phyloP scores from a whole-genome alignment of 2,888 invertebrate genomes.

The Tipula vernalis region DNA sequence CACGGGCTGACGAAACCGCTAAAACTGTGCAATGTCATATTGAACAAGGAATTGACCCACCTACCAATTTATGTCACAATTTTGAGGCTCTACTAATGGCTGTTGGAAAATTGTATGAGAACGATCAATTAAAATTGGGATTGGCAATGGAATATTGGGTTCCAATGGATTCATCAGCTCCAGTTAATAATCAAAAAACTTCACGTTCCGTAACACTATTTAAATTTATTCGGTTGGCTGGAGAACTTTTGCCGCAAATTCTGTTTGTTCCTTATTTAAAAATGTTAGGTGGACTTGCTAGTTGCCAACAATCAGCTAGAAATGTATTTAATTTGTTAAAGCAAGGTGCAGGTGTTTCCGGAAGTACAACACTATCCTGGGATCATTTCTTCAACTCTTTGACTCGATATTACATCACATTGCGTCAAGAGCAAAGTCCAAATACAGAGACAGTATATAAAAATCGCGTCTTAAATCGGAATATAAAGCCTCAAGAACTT shows the following conservation, averaged over 20 bases:
- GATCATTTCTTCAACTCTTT: constrained; percentile 77
- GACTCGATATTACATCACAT: constrained; percentile 53
- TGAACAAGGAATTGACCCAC: constrained; percentile 65
- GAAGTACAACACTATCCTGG: constrained; percentile 54
- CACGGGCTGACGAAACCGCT: constrained; percentile 80
- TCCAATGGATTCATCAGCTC: constrained; percentile 23
- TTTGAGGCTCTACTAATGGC: constrained; percentile 74
- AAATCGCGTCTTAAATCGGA: constrained; percentile 40
- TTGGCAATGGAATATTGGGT: constrained; percentile 75
- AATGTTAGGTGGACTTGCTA: constrained; percentile 73
- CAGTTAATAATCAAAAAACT: constrained; percentile 26
- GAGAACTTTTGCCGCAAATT: constrained; percentile 71
- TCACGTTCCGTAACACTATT: constrained; percentile 66
- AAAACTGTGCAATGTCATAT: constrained; percentile 61
- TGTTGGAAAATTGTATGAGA: constrained; percentile 63
- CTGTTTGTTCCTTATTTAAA: constrained; percentile 77
- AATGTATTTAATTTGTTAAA: constrained; percentile 68
- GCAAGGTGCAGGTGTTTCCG: constrained; percentile 42
- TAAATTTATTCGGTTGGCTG: constrained; percentile 82
- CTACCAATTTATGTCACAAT: constrained; percentile 56
- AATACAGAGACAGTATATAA: constrained; percentile 52
- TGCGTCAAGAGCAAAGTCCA: constrained; percentile 56
- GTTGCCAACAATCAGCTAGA: constrained; percentile 60
- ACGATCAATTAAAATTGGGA: constrained; percentile 55
- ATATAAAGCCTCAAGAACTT: constrained; percentile 68